A percentile compares a stretch with the other conserved stretches of the same genome.
Evolutionary conservation across 2,888 invertebrate genomes (phyloP).

Genomic region (Ecliptopera silaceata): DNA sequence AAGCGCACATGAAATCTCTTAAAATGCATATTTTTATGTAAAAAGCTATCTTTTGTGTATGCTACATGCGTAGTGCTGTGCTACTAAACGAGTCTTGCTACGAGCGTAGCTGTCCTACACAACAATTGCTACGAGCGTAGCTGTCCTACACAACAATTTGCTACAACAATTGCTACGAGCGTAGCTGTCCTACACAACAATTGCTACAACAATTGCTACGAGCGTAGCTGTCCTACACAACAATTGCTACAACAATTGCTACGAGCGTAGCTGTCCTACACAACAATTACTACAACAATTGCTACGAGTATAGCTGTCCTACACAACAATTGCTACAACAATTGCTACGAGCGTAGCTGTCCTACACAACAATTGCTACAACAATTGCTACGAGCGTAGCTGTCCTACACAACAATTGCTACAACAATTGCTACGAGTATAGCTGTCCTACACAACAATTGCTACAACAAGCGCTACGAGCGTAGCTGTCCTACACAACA

Average conservation of each 20-base stretch:
- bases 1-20: too few relatives aligned
- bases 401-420: too few relatives aligned
- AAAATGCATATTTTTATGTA: too few relatives aligned
- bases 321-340: too few relatives aligned
- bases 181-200: too few relatives aligned
- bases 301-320: background rate
- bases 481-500: background rate
- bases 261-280: background rate
- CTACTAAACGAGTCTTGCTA: background rate
- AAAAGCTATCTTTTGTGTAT: too few relatives aligned
- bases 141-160: too few relatives aligned
- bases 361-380: background rate
- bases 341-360: background rate
- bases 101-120: background rate
- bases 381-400: background rate
- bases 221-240: background rate
- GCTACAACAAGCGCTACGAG: too few relatives aligned
- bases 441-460: background rate
- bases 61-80: background rate
- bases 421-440: background rate
- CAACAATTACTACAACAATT: too few relatives aligned
- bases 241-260: background rate
- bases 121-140: background rate
- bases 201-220: background rate
- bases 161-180: background rate